Evolutionary conservation across 2,888 invertebrate species (phyloP).

Genomic region (Papilio elwesi): DNA sequence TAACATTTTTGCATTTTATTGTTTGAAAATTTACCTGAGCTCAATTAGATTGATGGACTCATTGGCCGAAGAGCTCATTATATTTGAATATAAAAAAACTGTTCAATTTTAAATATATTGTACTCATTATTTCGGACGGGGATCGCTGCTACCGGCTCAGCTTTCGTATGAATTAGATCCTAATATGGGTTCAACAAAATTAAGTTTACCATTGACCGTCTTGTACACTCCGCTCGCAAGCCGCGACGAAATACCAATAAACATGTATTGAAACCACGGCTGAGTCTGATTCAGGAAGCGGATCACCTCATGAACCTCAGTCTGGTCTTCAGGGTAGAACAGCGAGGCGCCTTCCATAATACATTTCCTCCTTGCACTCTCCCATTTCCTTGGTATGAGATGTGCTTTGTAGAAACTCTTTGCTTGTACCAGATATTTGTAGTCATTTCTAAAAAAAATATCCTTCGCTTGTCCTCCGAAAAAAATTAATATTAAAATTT

Average conservation of each 20-base stretch:
- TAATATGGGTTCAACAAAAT: too few relatives aligned
- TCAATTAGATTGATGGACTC: too few relatives aligned
- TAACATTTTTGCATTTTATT: background rate
- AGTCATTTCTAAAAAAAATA: slow-evolving; percentile 11
- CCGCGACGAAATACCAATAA: slow-evolving; percentile 6
- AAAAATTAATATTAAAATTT: background rate
- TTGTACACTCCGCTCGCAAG: background rate
- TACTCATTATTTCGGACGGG: too few relatives aligned
- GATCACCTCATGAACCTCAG: background rate
- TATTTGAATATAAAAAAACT: too few relatives aligned
- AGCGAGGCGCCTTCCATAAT: slow-evolving; percentile 12
- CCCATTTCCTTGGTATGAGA: slow-evolving; percentile 1
- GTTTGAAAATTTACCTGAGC: background rate
- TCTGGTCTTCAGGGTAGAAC: slow-evolving; percentile 11
- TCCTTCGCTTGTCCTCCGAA: background rate
- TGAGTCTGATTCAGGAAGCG: slow-evolving; percentile 3
- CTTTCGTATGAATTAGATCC: too few relatives aligned
- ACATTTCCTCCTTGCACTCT: slow-evolving; percentile 14
- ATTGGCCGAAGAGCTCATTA: too few relatives aligned
- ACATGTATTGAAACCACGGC: slow-evolving; percentile 19
- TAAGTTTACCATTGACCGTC: slow-evolving; percentile 4
- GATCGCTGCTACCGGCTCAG: too few relatives aligned
- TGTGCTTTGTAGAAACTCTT: slow-evolving; percentile 17
- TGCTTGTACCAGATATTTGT: background rate
- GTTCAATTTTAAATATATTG: too few relatives aligned